phyloP scores from a whole-genome alignment of 2,888 invertebrate species.

The Trachelus stipa region DNA sequence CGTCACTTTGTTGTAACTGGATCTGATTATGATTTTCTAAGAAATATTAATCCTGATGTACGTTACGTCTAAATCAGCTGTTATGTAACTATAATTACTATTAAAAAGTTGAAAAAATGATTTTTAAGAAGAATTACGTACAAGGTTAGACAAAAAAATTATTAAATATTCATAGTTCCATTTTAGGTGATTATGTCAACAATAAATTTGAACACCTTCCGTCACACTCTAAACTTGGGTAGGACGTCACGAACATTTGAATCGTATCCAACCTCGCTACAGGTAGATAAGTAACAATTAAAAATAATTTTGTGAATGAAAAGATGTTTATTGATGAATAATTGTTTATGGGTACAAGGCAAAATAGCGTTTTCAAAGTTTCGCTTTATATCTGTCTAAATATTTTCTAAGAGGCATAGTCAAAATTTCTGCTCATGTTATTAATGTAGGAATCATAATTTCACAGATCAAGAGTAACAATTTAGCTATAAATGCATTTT shows the following conservation, averaged over 20 bases:
- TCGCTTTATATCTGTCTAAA: not conserved
- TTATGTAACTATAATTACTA: not conserved
- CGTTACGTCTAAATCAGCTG: not conserved
- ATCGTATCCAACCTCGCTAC: not conserved
- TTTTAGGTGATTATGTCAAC: conserved; percentile 6
- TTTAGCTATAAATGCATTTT: not conserved
- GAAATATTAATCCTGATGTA: not conserved
- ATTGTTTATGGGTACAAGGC: not conserved
- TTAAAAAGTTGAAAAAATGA: not conserved
- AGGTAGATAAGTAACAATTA: not conserved
- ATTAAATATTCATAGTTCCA: not conserved
- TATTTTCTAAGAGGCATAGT: not conserved
- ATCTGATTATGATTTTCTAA: not conserved
- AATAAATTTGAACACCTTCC: conserved; percentile 18
- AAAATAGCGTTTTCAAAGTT: not conserved
- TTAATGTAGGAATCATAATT: not conserved
- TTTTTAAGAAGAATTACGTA: not conserved
- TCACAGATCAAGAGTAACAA: not conserved
- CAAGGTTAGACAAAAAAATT: not conserved
- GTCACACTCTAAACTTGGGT: conserved; percentile 40
- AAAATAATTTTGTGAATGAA: not conserved
- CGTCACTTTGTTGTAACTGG: not conserved
- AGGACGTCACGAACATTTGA: conserved; percentile 29
- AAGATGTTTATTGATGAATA: not conserved
- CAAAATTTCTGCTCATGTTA: not conserved